phyloP scores from a whole-genome alignment of 2,113 vertebrate species.

The Sardina pilchardus region DNA sequence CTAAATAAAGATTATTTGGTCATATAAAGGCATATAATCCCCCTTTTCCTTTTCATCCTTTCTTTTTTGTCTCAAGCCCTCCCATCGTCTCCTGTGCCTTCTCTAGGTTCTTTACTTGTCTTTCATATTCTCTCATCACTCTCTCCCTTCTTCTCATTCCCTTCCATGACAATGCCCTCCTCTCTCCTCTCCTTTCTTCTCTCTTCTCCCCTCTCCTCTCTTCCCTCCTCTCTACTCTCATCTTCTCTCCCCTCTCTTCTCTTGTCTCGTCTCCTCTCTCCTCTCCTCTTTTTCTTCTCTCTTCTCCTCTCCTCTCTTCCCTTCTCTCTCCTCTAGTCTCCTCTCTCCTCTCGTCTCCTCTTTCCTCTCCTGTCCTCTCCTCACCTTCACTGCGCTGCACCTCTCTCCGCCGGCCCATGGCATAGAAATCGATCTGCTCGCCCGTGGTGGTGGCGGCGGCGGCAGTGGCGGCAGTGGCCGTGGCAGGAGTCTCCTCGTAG shows the following conservation, averaged over 20 bases:
- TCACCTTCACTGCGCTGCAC: not conserved
- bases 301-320: not conserved
- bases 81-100: not conserved
- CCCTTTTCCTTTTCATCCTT: not conserved
- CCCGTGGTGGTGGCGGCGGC: not conserved
- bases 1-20: not conserved
- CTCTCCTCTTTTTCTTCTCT: not conserved
- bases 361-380: not conserved
- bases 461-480: not conserved
- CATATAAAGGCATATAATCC: not conserved
- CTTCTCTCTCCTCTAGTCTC: not conserved
- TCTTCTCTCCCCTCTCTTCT: not conserved
- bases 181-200: not conserved
- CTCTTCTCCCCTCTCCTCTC: not conserved
- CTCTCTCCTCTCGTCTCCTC: not conserved
- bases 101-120: not conserved
- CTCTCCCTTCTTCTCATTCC: not conserved
- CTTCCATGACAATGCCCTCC: not conserved
- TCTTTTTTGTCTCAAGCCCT: not conserved
- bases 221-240: not conserved
- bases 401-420: constrained; percentile 33
- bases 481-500: constrained; percentile 54
- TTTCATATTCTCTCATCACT: not conserved
- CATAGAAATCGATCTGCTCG: constrained; percentile 45
- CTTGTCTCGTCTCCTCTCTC: not conserved